Evolutionary conservation across 2,888 invertebrate species (phyloP), one percentile per base, ranked within the genome.

Genomic region (Cylloceria caligata): DNA sequence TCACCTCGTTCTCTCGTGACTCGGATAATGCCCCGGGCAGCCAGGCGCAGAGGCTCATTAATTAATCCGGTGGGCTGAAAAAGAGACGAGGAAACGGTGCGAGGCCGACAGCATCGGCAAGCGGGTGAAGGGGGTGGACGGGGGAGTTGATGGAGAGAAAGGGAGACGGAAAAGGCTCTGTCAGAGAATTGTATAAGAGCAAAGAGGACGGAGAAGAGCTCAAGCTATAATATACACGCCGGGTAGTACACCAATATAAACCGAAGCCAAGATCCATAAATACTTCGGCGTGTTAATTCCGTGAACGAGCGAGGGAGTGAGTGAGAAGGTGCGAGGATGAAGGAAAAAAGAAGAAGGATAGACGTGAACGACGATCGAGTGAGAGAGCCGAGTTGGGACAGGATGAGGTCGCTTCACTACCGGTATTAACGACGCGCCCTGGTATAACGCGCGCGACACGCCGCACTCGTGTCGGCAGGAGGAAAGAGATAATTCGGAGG

Each of bases 261-360:
- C 75, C 72, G 69, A 80, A 80, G 86, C 84, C 86, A 87, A 86
- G 89, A 88, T 88, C 89, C 90, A 90, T 91, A 90, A 91, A 91
- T 90, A 90, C 89, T 89, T 87, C 84, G 87, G 84, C 90, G 90
- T 89, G 90, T 90, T 90, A 90, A 90, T 90, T 89, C 83, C 88
- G 87, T 89, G 90, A 88, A 90, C 88, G 88, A 88, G 90, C 89
- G 88, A 79, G 83, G 86, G 81, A 79, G 81, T 83, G 83, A 86
- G 86, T 57, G 75, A 68, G 27, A 27, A 39, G 21, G 86, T 81
- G 88, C 85, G 85, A 34, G 42, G 42, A 9, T 60, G 60, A 34
- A 34, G 60, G 60, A 34, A 52, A 11, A 19, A 3, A 49, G 21
- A 19, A 19, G 47, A 6, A 49, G 49, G 52, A 21, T 11, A 64